phyloP scores from a whole-genome alignment of 1,140 invertebrate species.

The Drosophila orena region DNA sequence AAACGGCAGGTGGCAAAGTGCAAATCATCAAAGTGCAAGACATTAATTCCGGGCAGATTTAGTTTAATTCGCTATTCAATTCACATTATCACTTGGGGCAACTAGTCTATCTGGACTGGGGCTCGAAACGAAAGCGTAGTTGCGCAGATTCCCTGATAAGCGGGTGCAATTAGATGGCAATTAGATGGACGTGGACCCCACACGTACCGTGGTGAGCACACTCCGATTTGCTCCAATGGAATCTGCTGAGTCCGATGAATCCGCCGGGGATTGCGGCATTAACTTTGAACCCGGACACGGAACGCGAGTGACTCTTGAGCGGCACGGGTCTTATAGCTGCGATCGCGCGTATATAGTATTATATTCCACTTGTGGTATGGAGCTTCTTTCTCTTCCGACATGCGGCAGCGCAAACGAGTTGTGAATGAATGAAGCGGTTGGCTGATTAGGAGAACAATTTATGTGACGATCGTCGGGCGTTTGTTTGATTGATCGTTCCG shows the following conservation, averaged over 20 bases:
- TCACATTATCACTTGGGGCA: slow-evolving; percentile 14
- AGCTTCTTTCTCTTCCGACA: slow-evolving; percentile 21
- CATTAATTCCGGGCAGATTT: slow-evolving; percentile 31
- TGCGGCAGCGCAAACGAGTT: slow-evolving; percentile 73
- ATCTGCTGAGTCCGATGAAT: neutral
- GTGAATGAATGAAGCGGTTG: slow-evolving; percentile 76
- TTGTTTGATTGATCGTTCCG: slow-evolving; percentile 73
- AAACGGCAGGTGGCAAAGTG: slow-evolving; percentile 27
- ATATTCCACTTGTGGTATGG: neutral
- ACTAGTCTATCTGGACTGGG: slow-evolving; percentile 23
- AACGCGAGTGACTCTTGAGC: slow-evolving; percentile 17
- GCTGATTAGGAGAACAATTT: slow-evolving; percentile 71
- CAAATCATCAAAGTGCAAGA: slow-evolving; percentile 2
- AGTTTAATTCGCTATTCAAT: slow-evolving; percentile 9
- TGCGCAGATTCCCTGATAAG: slow-evolving; percentile 34
- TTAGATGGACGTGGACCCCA: slow-evolving; percentile 38
- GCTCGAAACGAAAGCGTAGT: slow-evolving; percentile 7
- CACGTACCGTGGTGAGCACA: slow-evolving; percentile 47
- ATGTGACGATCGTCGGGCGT: slow-evolving; percentile 61
- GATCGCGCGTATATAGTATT: slow-evolving; percentile 3
- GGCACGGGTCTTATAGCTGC: slow-evolving; percentile 2
- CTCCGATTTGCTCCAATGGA: slow-evolving; percentile 14
- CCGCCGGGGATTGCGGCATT: slow-evolving; percentile 5
- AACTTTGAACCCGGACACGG: slow-evolving; percentile 72
- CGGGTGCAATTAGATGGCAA: slow-evolving; percentile 46